Percentiles rank a stretch among this genome's conserved stretches.
Evolutionary conservation across 1,140 invertebrate species (phyloP).

Genomic region (Drosophila miranda): DNA sequence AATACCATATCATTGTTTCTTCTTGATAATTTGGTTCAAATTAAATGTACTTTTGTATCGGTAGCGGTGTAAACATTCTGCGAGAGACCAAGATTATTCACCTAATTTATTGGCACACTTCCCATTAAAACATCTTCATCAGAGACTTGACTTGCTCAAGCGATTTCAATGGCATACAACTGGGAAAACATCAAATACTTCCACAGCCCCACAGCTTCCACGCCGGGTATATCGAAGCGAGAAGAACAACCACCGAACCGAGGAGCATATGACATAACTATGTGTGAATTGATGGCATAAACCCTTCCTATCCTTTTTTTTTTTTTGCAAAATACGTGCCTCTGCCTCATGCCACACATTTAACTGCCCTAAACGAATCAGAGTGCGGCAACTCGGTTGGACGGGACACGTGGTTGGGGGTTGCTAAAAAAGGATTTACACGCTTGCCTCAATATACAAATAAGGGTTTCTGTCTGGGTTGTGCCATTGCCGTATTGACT

Average conservation of each 20-base stretch:
- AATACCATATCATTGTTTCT: too few species aligned
- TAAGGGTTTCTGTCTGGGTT: constrained; percentile 58
- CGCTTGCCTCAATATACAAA: constrained; percentile 79
- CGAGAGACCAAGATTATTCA: constrained; percentile 11
- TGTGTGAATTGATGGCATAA: constrained; percentile 78
- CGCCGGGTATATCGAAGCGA: not conserved
- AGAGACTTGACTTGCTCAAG: constrained; percentile 31
- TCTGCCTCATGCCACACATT: too few species aligned
- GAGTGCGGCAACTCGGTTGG: constrained; percentile 18
- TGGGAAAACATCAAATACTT: constrained; percentile 35
- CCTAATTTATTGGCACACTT: constrained; percentile 40
- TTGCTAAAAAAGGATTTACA: constrained; percentile 69
- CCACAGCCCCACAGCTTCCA: constrained; percentile 6
- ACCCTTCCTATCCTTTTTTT: constrained; percentile 53
- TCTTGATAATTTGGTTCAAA: too few species aligned
- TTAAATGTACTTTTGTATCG: too few species aligned
- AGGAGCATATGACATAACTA: constrained; percentile 71
- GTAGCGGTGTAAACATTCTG: not conserved
- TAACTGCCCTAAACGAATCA: constrained; percentile 63
- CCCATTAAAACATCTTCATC: constrained; percentile 42
- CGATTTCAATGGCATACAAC: constrained; percentile 51
- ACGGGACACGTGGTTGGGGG: constrained; percentile 21
- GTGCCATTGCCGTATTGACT: constrained; percentile 50
- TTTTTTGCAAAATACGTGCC: constrained; percentile 11
- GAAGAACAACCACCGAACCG: constrained; percentile 33